Evolutionary conservation across 2,797 vertebrate species (phyloP).

Genomic region (Gadopsis marmoratus): DNA sequence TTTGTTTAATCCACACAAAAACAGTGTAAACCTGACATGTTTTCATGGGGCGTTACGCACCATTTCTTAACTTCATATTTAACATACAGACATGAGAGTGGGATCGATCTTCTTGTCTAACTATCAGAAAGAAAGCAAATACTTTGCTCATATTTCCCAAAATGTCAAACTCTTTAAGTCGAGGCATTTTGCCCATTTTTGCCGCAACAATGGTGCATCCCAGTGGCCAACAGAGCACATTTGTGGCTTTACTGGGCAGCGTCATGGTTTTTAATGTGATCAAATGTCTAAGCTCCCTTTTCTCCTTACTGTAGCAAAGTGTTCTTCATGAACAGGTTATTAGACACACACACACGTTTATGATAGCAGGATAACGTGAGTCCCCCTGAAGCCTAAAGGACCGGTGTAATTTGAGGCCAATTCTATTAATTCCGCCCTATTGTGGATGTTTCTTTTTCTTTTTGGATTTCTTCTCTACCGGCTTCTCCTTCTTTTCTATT

Average conservation of each 20-base stretch:
- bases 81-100: background rate
- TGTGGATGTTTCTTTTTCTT: slow-evolving; percentile 68
- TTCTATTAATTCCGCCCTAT: slow-evolving; percentile 10
- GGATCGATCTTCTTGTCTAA: background rate
- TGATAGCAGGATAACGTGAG: background rate
- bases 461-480: slow-evolving; percentile 74
- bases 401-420: background rate
- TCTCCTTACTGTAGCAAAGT: background rate
- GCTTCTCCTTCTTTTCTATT: slow-evolving; percentile 30
- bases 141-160: background rate
- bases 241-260: background rate
- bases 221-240: background rate
- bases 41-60: background rate
- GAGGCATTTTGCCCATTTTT: background rate
- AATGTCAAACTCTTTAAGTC: background rate
- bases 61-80: background rate
- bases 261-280: background rate
- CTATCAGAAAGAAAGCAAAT: too few relatives aligned
- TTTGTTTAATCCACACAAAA: background rate
- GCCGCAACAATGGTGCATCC: background rate
- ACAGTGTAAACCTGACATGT: background rate
- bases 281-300: background rate
- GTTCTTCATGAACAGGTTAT: background rate
- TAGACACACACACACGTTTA: background rate
- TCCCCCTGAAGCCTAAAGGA: background rate